A percentile compares a stretch with the other conserved stretches of the same genome.
Evolutionary conservation across 2,797 vertebrate species (phyloP).

Genomic region (Champsocephalus gunnari): DNA sequence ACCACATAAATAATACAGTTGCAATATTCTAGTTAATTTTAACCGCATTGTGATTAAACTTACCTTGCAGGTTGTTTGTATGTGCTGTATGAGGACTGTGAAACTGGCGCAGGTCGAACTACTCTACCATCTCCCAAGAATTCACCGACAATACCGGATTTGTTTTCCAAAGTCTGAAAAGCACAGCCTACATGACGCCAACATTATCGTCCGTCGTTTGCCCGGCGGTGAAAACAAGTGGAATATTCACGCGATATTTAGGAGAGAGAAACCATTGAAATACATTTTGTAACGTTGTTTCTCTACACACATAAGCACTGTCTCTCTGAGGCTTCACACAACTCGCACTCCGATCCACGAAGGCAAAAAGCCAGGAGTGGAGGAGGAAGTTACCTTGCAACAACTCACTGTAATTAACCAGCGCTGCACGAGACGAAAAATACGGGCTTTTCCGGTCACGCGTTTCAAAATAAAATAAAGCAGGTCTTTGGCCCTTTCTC

Average conservation of each 20-base stretch:
- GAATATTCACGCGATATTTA: slow-evolving; percentile 38
- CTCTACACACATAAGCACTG: slow-evolving; percentile 16
- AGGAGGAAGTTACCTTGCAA: slow-evolving; percentile 75
- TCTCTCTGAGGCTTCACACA: slow-evolving; percentile 30
- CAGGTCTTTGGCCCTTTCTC: too few species aligned
- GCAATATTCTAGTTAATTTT: neutral
- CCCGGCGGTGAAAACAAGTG: slow-evolving; percentile 37
- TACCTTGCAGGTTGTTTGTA: slow-evolving; percentile 62
- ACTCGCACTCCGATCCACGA: slow-evolving; percentile 36
- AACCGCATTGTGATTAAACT: slow-evolving; percentile 34
- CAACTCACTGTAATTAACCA: slow-evolving; percentile 50
- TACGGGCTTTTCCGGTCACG: slow-evolving; percentile 42
- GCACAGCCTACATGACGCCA: slow-evolving; percentile 69
- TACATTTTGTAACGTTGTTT: slow-evolving; percentile 34
- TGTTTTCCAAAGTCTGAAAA: slow-evolving; percentile 75
- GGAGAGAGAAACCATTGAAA: neutral
- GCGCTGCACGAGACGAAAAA: slow-evolving; percentile 51
- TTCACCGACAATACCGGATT: slow-evolving; percentile 66
- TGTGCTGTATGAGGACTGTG: slow-evolving; percentile 59
- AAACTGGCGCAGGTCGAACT: slow-evolving; percentile 56
- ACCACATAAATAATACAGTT: neutral
- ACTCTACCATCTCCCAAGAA: slow-evolving; percentile 79
- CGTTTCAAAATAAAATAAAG: slow-evolving; percentile 62
- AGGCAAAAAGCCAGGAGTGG: slow-evolving; percentile 58
- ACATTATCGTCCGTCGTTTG: slow-evolving; percentile 54